Evolutionary conservation across 1,140 invertebrate species (phyloP).

Genomic region (Anagrus nilaparvatae): DNA sequence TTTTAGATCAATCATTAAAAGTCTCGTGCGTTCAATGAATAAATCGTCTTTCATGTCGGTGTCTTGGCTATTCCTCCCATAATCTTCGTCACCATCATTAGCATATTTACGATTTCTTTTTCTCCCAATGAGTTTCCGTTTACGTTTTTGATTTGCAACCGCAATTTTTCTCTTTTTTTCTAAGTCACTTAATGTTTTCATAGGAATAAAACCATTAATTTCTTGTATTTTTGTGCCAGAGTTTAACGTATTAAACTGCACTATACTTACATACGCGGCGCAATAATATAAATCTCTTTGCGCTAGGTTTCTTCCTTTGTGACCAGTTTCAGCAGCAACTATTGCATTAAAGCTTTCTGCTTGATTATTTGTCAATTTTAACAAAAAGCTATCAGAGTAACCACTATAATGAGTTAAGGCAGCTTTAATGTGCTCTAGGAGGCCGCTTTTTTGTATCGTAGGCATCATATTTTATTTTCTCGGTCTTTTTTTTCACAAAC

Average conservation of each 20-base stretch:
- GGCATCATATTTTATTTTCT: conserved; percentile 19
- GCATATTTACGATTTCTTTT: not conserved
- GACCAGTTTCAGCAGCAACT: conserved; percentile 28
- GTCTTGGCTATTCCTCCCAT: not conserved
- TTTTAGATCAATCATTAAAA: conserved; percentile 9
- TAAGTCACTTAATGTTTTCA: not conserved
- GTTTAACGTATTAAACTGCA: conserved; percentile 24
- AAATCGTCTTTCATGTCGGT: too few relatives aligned
- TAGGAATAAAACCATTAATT: not conserved
- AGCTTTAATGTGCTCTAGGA: conserved; percentile 8
- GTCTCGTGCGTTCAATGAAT: not conserved
- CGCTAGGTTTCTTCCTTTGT: conserved; percentile 30
- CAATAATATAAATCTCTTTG: conserved; percentile 21
- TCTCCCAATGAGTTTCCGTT: not conserved
- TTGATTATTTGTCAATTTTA: conserved; percentile 32
- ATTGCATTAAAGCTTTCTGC: conserved; percentile 33
- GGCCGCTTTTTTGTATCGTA: conserved; percentile 14
- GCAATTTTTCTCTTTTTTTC: not conserved
- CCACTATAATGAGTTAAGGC: conserved; percentile 11
- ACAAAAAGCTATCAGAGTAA: conserved; percentile 22
- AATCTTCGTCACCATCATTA: not conserved
- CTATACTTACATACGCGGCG: conserved; percentile 22
- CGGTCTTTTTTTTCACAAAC: not conserved
- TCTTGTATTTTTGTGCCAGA: not conserved
- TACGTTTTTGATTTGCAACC: not conserved